Base-by-base conservation (phyloP, 2,797 vertebrate species). In the Phoxinus dragarum region DNA sequence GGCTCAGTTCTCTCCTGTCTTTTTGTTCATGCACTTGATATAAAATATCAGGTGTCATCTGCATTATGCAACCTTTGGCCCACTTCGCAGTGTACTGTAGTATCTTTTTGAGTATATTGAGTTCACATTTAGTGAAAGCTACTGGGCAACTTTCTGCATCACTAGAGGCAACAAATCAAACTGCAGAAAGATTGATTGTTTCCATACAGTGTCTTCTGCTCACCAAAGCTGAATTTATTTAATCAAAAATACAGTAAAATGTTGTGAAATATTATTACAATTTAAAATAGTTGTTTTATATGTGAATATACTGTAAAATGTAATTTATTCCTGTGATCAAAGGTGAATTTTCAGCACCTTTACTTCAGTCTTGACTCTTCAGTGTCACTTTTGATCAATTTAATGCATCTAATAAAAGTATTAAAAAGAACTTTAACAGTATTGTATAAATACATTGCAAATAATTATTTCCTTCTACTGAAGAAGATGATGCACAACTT, bases 1-100 rank as follows among this genome's bases (percentile, higher is more conserved):
- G 84, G 78, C 84, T 83, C 71, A 85, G 73, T 47, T 72, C 54
- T 69, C 73, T 78, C 75, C 31, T 52, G 61, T 80, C 66, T 68
- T 16, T 82, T 10, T 52, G 67, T 73, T 83, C n/a, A 69, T n/a
- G 54, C 36, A 69, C 21, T 71, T 52, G 71, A 44, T 49, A 34
- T 78, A 38, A 67, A 82, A 84, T 66, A 74, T 73, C 49, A 64
- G 40, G 61, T 83, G 56, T 78, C 82, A 84, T n/a, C 67, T 72
- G 72, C 44, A 84, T 75, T 27, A 73, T 40, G 42, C 68, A 68
- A 66, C 38, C 71, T 49, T 66, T 88, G 81, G 73, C 42, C 61
- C 67, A n/a, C 4, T 21, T 79, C 27, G 12, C n/a, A 40, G 66
- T 34, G 4, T 5, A 5, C 9, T 11, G 44, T 38, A 6, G 34